phyloP scores from a whole-genome alignment of 92 coral and sea anemone genomes.

The Virgularia gustaviana region DNA sequence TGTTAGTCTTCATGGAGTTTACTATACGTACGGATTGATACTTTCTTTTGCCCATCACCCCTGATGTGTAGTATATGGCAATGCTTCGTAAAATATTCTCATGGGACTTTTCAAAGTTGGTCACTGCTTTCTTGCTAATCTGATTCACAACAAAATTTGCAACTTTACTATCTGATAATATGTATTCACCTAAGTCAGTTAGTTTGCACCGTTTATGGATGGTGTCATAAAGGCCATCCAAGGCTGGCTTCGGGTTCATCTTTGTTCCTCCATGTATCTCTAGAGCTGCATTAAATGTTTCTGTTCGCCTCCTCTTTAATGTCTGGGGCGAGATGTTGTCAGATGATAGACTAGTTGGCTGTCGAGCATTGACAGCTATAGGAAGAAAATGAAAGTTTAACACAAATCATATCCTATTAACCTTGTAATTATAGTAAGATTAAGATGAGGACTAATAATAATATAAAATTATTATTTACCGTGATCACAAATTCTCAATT shows the following conservation, averaged over 20 bases:
- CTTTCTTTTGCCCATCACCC: conserved; percentile 61
- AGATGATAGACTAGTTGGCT: background rate
- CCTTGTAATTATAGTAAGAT: no score
- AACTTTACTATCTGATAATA: conserved; percentile 30
- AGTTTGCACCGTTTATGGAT: conserved; percentile 44
- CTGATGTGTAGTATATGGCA: conserved; percentile 49
- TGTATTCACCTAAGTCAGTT: conserved; percentile 43
- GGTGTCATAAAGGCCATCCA: conserved; percentile 21
- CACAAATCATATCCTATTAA: no score
- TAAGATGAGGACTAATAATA: no score
- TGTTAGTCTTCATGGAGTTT: conserved; percentile 33
- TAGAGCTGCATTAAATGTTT: conserved; percentile 35
- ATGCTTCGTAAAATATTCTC: conserved; percentile 39
- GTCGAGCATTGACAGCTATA: no score
- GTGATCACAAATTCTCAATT: no score
- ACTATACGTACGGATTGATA: conserved; percentile 50
- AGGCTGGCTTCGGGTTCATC: conserved; percentile 43
- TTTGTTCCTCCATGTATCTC: conserved; percentile 54
- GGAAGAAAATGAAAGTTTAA: no score
- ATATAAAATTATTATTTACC: no score
- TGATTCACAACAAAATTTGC: conserved; percentile 29
- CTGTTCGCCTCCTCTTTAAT: background rate
- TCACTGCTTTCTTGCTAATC: conserved; percentile 9
- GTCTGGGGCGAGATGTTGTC: background rate
- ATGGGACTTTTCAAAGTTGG: conserved; percentile 36